Percentiles rank a stretch among this genome's conserved stretches.
phyloP scores from a whole-genome alignment of 2,797 vertebrate species.

The Menidia menidia region DNA sequence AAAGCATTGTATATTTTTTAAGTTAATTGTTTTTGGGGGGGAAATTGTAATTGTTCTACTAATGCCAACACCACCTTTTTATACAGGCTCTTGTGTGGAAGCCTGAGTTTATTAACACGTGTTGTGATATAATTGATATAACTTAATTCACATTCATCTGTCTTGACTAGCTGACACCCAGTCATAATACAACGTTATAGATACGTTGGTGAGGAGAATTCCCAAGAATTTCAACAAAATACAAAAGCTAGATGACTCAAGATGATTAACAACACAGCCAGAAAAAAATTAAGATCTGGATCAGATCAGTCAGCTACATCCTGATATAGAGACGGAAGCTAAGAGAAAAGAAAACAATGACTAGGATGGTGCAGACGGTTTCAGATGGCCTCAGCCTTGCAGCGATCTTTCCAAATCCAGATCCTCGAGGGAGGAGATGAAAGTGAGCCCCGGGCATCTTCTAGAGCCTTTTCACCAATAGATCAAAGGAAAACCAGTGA shows the following conservation, averaged over 20 bases:
- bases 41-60: background rate
- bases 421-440: constrained; percentile 43
- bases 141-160: background rate
- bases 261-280: background rate
- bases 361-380: constrained; percentile 8
- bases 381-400: constrained; percentile 42
- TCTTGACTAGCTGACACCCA: background rate
- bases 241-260: no score
- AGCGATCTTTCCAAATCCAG: constrained; percentile 23
- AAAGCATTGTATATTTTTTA: background rate
- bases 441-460: constrained; percentile 42
- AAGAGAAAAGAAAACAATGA: background rate
- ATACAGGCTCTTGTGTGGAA: background rate
- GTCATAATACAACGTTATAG: no score
- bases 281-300: background rate
- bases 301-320: background rate
- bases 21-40: background rate
- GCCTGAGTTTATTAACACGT: background rate
- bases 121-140: background rate
- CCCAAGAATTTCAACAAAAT: no score
- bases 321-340: background rate
- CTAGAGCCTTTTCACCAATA: constrained; percentile 25
- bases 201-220: no score
- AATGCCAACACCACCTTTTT: background rate
- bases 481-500: constrained; percentile 57